Conservation (phyloP, 1,140 invertebrate species). For the Camponotus vicinus region DNA sequence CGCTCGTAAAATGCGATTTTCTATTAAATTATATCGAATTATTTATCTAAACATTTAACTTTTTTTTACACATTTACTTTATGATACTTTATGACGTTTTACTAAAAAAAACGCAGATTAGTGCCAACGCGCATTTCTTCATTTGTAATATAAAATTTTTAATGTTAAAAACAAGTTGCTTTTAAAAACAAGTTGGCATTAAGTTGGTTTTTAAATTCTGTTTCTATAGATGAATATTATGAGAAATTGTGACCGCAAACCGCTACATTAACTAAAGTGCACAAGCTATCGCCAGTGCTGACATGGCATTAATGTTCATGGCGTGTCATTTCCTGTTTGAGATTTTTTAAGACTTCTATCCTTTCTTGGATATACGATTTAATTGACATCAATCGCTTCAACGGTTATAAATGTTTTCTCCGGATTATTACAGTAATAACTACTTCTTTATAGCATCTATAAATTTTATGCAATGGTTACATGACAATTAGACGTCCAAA, state of each 20-base stretch:
- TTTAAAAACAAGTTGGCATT: neutral
- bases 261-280: constrained; percentile 78
- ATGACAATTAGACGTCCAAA: too few species aligned
- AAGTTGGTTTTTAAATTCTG: neutral
- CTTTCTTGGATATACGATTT: constrained; percentile 15
- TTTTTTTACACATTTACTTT: neutral
- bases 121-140: neutral
- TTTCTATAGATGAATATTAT: neutral
- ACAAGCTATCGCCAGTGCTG: constrained; percentile 51
- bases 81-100: neutral
- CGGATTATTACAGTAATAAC: neutral
- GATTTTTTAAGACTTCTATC: constrained; percentile 1
- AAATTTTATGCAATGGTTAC: too few species aligned
- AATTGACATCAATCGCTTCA: constrained; percentile 15
- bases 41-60: neutral
- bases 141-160: neutral
- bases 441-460: neutral
- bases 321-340: constrained; percentile 19
- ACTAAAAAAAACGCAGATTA: neutral
- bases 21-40: neutral
- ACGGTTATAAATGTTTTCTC: constrained; percentile 10
- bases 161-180: neutral
- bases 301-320: constrained; percentile 28
- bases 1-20: neutral
- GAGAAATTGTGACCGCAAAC: constrained; percentile 74